Evolutionary conservation across 2,113 vertebrate species (phyloP).

Genomic region (Alethe castanea): DNA sequence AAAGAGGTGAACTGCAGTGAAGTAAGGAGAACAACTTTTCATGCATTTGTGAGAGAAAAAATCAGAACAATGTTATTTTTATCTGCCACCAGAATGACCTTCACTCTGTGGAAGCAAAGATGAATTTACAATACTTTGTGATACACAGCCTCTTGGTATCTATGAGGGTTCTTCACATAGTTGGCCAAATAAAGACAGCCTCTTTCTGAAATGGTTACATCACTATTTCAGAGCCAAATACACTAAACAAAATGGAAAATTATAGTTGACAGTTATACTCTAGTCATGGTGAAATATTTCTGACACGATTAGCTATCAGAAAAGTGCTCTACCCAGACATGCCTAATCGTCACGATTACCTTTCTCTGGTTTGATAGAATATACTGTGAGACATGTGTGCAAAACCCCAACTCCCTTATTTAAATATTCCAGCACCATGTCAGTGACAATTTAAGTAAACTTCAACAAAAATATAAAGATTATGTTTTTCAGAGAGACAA

Average conservation of each 20-base stretch:
- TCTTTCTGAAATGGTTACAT: neutral
- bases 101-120: neutral
- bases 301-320: neutral
- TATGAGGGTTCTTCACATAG: neutral
- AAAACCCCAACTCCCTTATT: neutral
- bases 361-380: neutral
- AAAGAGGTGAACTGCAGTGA: neutral
- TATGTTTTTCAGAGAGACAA: neutral
- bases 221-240: neutral
- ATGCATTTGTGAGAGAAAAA: neutral
- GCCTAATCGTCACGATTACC: neutral
- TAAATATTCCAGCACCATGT: neutral
- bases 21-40: neutral
- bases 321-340: neutral
- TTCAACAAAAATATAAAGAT: neutral
- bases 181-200: neutral
- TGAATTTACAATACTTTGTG: neutral
- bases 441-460: neutral
- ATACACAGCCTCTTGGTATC: neutral
- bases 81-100: neutral
- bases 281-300: neutral
- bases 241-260: conserved; percentile 13
- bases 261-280: neutral
- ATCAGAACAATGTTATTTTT: neutral
- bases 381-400: neutral